These are phyloP conservation scores for Formica selysi DNA, from an alignment of 1,140 invertebrate genomes.

Conservation along the genomic window DNA sequence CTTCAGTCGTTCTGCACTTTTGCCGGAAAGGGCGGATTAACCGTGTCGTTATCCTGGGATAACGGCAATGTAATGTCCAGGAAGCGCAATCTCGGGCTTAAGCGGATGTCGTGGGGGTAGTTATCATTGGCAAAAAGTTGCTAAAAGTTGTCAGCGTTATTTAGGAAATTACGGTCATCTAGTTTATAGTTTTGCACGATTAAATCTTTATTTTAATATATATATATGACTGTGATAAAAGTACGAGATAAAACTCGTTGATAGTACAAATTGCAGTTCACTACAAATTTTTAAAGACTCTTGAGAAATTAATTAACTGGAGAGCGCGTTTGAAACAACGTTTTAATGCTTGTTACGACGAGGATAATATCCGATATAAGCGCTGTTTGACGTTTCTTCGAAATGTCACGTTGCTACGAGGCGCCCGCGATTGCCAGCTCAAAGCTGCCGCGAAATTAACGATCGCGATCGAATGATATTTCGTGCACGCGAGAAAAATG, in stretches of 20 bases:
- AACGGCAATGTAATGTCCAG: background rate
- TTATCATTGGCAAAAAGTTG: background rate
- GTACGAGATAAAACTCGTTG: background rate
- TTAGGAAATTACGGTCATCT: background rate
- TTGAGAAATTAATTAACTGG: background rate
- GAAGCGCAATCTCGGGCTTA: conserved; percentile 22
- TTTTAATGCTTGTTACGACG: background rate
- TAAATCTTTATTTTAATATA: background rate
- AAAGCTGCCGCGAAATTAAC: conserved; percentile 61
- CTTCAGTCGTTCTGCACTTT: conserved; percentile 56
- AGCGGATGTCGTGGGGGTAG: background rate
- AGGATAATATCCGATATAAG: conserved; percentile 9
- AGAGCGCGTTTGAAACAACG: background rate
- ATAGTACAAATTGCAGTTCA: background rate
- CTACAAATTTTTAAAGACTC: background rate
- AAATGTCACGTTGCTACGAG: conserved; percentile 32
- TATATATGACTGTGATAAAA: background rate
- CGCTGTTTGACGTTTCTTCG: conserved; percentile 11
- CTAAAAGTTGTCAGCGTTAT: background rate
- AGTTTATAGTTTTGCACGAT: background rate
- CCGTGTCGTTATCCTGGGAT: background rate
- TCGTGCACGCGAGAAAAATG: conserved; percentile 45
- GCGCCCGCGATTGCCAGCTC: background rate
- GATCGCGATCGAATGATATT: conserved; percentile 53
- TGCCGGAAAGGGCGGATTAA: conserved; percentile 40